These are phyloP conservation scores for Agrenia bidenticulata DNA, from an alignment of 2,888 invertebrate species.

Conservation along the genomic window DNA sequence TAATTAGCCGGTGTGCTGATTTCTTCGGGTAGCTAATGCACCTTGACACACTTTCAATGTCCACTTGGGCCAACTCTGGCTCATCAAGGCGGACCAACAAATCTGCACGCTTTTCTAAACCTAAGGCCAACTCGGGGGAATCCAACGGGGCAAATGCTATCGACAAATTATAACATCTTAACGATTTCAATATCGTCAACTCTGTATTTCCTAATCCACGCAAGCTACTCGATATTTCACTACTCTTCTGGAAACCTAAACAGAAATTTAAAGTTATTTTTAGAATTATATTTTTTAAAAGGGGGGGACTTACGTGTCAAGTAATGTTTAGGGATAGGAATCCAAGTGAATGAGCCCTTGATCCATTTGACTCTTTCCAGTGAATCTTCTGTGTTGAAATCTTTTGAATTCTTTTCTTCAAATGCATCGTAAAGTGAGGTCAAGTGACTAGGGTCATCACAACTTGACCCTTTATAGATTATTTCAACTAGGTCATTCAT, in stretches of 20 bases:
- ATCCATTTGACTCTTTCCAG: conserved; percentile 24
- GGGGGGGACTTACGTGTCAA: conserved; percentile 26
- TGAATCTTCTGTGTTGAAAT: not conserved
- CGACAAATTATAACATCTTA: conserved; percentile 30
- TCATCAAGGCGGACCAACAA: conserved; percentile 34
- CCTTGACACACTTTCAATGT: conserved; percentile 32
- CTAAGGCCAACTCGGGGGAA: conserved; percentile 31
- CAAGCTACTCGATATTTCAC: conserved; percentile 15
- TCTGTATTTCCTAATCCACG: conserved; percentile 22
- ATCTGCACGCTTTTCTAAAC: conserved; percentile 37
- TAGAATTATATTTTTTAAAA: too few species aligned
- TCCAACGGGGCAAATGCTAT: conserved; percentile 28
- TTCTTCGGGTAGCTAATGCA: conserved; percentile 26
- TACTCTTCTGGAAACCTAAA: conserved; percentile 33
- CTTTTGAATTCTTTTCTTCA: not conserved
- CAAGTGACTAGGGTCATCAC: conserved; percentile 7
- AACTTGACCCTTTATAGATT: not conserved
- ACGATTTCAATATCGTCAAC: conserved; percentile 12
- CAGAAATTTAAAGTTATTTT: conserved; percentile 6
- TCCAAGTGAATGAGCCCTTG: conserved; percentile 31
- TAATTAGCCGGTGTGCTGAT: conserved; percentile 34
- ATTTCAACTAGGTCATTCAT: not conserved
- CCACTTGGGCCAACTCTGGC: conserved; percentile 35
- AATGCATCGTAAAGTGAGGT: conserved; percentile 8
- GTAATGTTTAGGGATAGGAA: conserved; percentile 22